Percentiles rank a stretch among this genome's conserved stretches.
Conservation (phyloP, 1,140 invertebrate genomes). For the Aethina tumida region DNA sequence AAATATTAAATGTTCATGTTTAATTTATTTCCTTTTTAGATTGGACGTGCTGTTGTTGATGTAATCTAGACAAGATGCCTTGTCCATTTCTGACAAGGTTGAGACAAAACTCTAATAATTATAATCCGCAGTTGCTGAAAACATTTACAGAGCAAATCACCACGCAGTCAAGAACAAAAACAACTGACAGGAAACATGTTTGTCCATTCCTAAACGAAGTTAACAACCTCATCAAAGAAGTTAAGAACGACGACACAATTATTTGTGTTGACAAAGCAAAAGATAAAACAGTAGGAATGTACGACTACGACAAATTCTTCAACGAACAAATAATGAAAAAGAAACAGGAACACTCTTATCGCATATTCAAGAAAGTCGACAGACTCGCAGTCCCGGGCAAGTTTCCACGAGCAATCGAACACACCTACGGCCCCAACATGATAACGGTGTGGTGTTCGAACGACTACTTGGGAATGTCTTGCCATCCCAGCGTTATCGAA, state of each 20-base stretch:
- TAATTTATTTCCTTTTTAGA: too few relatives aligned
- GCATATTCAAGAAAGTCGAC: constrained; percentile 93
- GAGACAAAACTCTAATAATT: constrained; percentile 69
- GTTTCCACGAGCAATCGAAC: constrained; percentile 82
- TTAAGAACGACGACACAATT: constrained; percentile 53
- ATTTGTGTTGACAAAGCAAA: constrained; percentile 33
- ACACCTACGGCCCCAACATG: constrained; percentile 63
- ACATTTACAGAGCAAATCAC: constrained; percentile 75
- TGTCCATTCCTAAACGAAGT: constrained; percentile 55
- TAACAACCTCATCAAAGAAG: constrained; percentile 47
- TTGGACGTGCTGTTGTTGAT: too few relatives aligned
- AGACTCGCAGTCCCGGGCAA: constrained; percentile 66
- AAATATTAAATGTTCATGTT: too few relatives aligned
- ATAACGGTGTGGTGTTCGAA: constrained; percentile 98
- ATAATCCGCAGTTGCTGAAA: constrained; percentile 65
- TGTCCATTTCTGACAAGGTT: constrained; percentile 80
- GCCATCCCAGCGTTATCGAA: constrained; percentile 76
- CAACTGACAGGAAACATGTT: constrained; percentile 34
- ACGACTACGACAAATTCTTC: constrained; percentile 88
- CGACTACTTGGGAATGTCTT: constrained; percentile 93
- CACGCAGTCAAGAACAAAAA: constrained; percentile 56
- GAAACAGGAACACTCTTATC: constrained; percentile 94
- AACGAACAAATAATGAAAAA: constrained; percentile 86
- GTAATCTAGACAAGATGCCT: too few relatives aligned
- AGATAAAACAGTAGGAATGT: constrained; percentile 36